phyloP scores from a whole-genome alignment of 2,888 invertebrate species.

The Mesodorylaimus sp. region DNA sequence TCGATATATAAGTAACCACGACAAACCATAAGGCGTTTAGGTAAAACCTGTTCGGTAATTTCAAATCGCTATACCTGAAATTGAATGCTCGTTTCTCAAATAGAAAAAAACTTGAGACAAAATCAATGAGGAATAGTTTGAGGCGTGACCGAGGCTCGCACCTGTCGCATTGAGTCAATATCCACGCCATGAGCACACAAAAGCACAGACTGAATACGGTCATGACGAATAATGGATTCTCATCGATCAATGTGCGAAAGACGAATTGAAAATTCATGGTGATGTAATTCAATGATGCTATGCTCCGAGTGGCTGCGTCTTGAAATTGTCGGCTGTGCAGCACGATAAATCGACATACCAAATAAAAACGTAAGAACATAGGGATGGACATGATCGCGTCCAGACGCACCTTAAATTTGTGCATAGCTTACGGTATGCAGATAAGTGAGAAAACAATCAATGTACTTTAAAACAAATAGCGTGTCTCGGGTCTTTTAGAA shows the following conservation, averaged over 20 bases:
- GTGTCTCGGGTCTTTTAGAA: too few relatives aligned
- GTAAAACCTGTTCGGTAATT: constrained; percentile 18
- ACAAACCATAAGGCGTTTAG: constrained; percentile 30
- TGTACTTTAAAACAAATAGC: too few relatives aligned
- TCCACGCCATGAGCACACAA: constrained; percentile 95
- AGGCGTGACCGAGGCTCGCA: too few relatives aligned
- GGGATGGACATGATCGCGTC: constrained; percentile 93
- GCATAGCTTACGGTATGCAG: neutral
- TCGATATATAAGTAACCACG: constrained; percentile 84
- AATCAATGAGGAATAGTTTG: too few relatives aligned
- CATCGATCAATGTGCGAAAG: constrained; percentile 8
- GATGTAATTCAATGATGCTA: constrained; percentile 8
- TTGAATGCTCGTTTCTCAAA: too few relatives aligned
- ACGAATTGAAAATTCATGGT: constrained; percentile 7
- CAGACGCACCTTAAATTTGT: constrained; percentile 62
- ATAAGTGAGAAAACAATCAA: too few relatives aligned
- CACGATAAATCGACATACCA: constrained; percentile 98
- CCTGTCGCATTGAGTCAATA: constrained; percentile 95
- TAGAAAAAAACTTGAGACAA: too few relatives aligned
- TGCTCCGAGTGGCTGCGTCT: constrained; percentile 11
- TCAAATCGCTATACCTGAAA: too few relatives aligned
- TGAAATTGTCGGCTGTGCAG: constrained; percentile 92
- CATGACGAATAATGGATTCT: constrained; percentile 6
- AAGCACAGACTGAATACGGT: constrained; percentile 4
- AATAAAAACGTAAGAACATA: constrained; percentile 97